A percentile compares a stretch with the other conserved stretches of the same genome.
Conservation (phyloP, 2,113 vertebrate genomes). For the Aythya baeri region DNA sequence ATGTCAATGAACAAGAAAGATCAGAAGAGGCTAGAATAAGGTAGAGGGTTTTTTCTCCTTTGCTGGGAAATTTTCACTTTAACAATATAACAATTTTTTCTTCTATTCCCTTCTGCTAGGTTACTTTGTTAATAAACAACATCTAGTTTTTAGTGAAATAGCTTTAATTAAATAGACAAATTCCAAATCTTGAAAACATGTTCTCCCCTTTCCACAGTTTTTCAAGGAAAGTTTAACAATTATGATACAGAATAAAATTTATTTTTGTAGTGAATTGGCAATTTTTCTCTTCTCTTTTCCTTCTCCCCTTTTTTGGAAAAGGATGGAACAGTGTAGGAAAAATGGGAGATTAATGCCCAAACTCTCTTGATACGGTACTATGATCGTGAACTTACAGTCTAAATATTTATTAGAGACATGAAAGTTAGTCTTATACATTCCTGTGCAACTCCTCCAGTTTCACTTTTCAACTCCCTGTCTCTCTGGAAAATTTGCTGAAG, state of each 20-base stretch:
- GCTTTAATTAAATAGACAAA: neutral
- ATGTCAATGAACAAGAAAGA: neutral
- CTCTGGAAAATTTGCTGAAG: neutral
- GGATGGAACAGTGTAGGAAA: neutral
- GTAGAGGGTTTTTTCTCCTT: neutral
- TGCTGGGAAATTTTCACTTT: neutral
- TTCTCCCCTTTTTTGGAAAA: neutral
- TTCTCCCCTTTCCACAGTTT: neutral
- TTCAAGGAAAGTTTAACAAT: neutral
- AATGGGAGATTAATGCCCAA: neutral
- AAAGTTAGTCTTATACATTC: neutral
- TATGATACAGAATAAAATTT: neutral
- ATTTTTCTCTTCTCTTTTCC: neutral
- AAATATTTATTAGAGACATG: slow-evolving; percentile 8
- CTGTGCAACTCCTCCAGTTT: neutral
- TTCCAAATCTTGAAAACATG: neutral
- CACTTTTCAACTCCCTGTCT: neutral
- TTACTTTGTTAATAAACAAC: neutral
- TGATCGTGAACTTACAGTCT: neutral
- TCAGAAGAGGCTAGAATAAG: neutral
- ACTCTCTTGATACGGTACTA: neutral
- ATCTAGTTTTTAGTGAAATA: neutral
- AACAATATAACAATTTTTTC: neutral
- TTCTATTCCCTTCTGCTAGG: neutral
- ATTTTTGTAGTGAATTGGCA: neutral